These are phyloP conservation scores for Carposina sasakii DNA, from an alignment of 1,140 invertebrate genomes.

Conservation along the genomic window DNA sequence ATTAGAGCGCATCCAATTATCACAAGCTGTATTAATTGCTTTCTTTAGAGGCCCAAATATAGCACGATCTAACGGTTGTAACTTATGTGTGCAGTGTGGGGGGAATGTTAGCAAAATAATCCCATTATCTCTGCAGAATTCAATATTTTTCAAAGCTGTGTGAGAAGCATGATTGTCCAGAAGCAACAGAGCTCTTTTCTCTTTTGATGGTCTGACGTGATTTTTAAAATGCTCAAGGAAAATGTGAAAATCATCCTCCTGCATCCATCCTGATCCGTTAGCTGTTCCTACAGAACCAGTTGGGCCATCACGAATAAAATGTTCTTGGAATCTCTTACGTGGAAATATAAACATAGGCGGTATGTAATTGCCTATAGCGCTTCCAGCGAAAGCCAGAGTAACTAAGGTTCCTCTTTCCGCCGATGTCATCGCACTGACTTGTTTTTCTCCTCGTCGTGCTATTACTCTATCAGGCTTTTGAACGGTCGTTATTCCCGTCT, in stretches of 20 bases:
- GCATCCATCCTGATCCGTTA: constrained; percentile 12
- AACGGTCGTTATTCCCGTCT: constrained; percentile 18
- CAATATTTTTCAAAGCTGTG: neutral
- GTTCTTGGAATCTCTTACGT: neutral
- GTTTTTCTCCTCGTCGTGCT: constrained; percentile 31
- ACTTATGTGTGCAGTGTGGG: neutral
- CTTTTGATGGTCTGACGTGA: constrained; percentile 9
- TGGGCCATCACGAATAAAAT: neutral
- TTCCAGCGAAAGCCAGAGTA: constrained; percentile 25
- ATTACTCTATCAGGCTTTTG: constrained; percentile 25
- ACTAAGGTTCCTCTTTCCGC: constrained; percentile 41
- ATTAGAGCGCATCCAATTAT: constrained; percentile 13
- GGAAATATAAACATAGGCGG: constrained; percentile 11
- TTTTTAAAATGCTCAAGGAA: constrained; percentile 17
- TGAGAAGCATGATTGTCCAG: constrained; percentile 12
- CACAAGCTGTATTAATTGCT: constrained; percentile 13
- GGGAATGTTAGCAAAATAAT: neutral
- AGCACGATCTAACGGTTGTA: constrained; percentile 11
- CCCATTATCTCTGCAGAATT: neutral
- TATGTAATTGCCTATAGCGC: neutral
- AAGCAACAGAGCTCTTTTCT: constrained; percentile 4
- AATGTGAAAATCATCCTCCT: constrained; percentile 7
- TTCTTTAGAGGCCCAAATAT: constrained; percentile 14
- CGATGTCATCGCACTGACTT: constrained; percentile 41
- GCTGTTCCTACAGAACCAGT: constrained; percentile 2